These are phyloP conservation scores for Pteruthius melanotis DNA, from an alignment of 2,113 vertebrate species.

Conservation along the genomic window DNA sequence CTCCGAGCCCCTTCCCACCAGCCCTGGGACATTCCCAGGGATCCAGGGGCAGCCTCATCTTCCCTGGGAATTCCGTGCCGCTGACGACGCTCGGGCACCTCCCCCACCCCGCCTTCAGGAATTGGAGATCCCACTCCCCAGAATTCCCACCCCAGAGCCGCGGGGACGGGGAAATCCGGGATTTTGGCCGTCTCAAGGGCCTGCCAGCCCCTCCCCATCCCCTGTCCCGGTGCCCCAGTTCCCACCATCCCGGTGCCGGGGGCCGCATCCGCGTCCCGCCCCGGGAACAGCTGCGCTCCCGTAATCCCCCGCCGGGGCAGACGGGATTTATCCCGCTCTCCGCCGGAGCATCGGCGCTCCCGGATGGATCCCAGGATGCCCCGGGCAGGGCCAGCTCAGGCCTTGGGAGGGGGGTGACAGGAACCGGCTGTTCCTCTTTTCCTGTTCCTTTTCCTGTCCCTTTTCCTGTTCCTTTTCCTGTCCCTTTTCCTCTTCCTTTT, in stretches of 20 bases:
- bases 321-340: background rate
- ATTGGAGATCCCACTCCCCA: fast-evolving
- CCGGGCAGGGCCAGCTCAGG: background rate
- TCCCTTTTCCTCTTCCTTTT: background rate
- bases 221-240: background rate
- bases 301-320: fast-evolving
- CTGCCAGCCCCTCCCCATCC: too few relatives aligned
- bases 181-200: background rate
- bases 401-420: fast-evolving
- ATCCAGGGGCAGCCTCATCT: too few relatives aligned
- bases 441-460: fast-evolving
- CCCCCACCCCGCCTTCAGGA: background rate
- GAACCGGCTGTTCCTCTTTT: background rate
- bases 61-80: background rate
- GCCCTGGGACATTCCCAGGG: fast-evolving
- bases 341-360: background rate
- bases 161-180: fast-evolving
- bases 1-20: background rate
- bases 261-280: fast-evolving
- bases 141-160: background rate
- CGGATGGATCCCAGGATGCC: fast-evolving
- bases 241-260: fast-evolving
- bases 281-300: background rate
- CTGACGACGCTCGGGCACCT: too few relatives aligned
- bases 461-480: too few relatives aligned